phyloP scores from a whole-genome alignment of 2,888 invertebrate species.

The Panopea generosa region DNA sequence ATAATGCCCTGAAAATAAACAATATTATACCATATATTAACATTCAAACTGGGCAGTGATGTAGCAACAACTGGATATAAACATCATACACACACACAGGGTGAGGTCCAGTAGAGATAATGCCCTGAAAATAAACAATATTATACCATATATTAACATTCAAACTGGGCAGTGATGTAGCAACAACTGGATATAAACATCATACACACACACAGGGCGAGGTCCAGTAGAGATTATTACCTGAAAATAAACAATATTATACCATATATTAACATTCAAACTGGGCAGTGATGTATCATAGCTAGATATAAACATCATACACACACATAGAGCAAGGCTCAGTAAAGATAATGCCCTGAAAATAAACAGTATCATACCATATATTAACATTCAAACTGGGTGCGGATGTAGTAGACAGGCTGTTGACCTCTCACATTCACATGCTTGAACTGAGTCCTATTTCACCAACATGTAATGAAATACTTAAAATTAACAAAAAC shows the following conservation, averaged over 20 bases:
- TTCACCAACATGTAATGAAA: no score
- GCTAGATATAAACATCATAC: conserved; percentile 85
- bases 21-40: not conserved
- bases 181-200: conserved; percentile 86
- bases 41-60: no score
- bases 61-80: conserved; percentile 85
- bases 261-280: not conserved
- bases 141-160: not conserved
- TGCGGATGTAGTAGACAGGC: conserved; percentile 85
- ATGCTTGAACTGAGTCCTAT: no score
- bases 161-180: no score
- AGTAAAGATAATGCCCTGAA: conserved; percentile 84
- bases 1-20: conserved; percentile 80
- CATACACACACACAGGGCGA: conserved; percentile 83
- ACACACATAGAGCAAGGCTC: conserved; percentile 84
- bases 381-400: not conserved
- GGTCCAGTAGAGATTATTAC: conserved; percentile 84
- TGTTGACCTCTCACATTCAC: conserved; percentile 85
- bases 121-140: conserved; percentile 76
- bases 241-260: conserved; percentile 73
- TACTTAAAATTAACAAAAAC: no score
- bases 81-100: conserved; percentile 85
- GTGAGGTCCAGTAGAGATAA: conserved; percentile 83
- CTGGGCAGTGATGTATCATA: no score
- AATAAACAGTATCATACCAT: conserved; percentile 14